Conservation (phyloP, 2,113 vertebrate species). For the Dicaeum eximium region DNA sequence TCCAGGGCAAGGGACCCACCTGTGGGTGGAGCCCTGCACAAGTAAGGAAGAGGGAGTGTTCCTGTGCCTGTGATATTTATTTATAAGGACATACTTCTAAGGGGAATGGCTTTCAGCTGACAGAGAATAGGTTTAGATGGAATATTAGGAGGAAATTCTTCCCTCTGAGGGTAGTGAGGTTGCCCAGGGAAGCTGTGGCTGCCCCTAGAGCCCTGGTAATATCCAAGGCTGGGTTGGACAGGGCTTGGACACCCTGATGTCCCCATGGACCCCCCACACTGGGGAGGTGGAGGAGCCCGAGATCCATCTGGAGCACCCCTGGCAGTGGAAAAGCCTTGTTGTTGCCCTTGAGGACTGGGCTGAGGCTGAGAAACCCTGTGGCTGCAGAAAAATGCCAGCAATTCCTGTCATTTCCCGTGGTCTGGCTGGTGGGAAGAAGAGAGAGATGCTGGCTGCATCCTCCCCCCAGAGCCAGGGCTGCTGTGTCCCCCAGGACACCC, state of each 20-base stretch:
- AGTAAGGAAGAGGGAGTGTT: neutral
- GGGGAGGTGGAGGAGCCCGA: rapidly evolving
- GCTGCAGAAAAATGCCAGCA: conserved; percentile 8
- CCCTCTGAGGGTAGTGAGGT: neutral
- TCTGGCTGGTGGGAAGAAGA: neutral
- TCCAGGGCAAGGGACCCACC: neutral
- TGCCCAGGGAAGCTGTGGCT: neutral
- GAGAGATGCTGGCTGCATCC: neutral
- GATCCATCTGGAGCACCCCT: rapidly evolving
- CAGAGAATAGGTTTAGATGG: neutral
- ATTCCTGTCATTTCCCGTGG: neutral
- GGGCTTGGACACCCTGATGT: neutral
- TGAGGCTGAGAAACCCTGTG: neutral
- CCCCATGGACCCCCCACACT: rapidly evolving
- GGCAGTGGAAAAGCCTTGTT: neutral
- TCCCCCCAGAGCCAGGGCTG: neutral
- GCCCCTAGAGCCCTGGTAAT: neutral
- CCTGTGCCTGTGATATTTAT: neutral
- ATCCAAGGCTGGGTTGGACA: neutral
- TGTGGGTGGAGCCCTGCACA: neutral
- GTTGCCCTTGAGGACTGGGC: neutral
- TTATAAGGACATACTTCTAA: no score
- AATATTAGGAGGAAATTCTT: neutral
- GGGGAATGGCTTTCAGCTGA: neutral
- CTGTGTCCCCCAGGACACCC: neutral